These are phyloP conservation scores for Gadopsis bispinosus DNA, from an alignment of 2,797 vertebrate genomes.

Conservation along the genomic window DNA sequence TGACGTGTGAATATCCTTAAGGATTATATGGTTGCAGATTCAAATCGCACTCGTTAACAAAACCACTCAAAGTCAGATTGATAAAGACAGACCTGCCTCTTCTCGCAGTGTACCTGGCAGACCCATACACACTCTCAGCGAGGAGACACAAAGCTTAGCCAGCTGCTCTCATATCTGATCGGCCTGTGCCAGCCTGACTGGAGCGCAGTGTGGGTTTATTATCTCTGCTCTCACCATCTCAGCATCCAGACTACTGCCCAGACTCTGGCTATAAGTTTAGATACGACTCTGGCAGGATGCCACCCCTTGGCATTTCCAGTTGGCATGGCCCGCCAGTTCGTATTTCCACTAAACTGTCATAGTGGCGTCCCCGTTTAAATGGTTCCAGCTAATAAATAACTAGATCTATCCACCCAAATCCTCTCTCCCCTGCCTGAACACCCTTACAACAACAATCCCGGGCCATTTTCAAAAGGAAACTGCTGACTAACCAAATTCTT, in stretches of 20 bases:
- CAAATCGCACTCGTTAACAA: conserved; percentile 19
- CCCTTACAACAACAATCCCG: conserved; percentile 84
- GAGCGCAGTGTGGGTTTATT: conserved; percentile 46
- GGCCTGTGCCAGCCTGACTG: conserved; percentile 53
- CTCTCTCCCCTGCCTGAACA: conserved; percentile 83
- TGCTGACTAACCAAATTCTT: conserved; percentile 86
- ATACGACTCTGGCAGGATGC: conserved; percentile 73
- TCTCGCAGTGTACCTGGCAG: conserved; percentile 17
- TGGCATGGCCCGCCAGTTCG: conserved; percentile 82
- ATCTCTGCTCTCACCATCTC: conserved; percentile 66
- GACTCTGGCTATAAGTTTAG: conserved; percentile 63
- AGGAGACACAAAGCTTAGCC: conserved; percentile 55
- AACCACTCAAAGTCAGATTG: conserved; percentile 16
- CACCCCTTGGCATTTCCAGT: conserved; percentile 80
- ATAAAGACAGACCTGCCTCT: conserved; percentile 18
- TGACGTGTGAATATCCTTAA: not conserved
- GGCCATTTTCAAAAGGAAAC: conserved; percentile 84
- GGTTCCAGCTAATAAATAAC: conserved; percentile 87
- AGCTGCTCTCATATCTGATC: conserved; percentile 69
- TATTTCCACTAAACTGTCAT: conserved; percentile 82
- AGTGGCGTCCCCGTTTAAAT: conserved; percentile 82
- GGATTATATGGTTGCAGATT: conserved; percentile 24
- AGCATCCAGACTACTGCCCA: conserved; percentile 39
- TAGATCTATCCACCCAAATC: conserved; percentile 84
- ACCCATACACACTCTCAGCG: conserved; percentile 22